Evolutionary conservation across 2,113 vertebrate genomes (phyloP).

Genomic region (Poecile atricapillus): DNA sequence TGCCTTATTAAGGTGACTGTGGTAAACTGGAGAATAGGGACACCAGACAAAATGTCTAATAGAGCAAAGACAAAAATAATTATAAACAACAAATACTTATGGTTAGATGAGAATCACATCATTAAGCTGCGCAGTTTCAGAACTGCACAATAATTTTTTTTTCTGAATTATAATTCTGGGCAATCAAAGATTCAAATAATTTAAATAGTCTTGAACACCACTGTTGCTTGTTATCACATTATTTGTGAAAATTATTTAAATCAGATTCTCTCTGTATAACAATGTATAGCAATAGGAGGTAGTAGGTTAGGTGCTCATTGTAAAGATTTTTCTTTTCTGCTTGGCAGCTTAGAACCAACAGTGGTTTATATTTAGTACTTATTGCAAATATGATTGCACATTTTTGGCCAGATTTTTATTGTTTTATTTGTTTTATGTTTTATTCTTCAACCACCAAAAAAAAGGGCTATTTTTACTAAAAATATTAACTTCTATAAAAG

Average conservation of each 20-base stretch:
- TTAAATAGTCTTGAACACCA: not conserved
- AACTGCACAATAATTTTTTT: not conserved
- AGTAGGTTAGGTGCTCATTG: not conserved
- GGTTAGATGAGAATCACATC: not conserved
- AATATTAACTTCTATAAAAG: not conserved
- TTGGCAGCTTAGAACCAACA: not conserved
- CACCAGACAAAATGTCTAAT: not conserved
- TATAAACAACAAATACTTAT: not conserved
- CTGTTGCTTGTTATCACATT: not conserved
- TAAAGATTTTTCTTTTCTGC: not conserved
- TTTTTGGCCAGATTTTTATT: not conserved
- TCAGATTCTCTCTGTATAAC: not conserved
- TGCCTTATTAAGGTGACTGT: not conserved
- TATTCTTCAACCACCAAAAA: not conserved
- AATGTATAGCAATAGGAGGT: not conserved
- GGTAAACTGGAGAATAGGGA: not conserved
- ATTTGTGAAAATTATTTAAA: not conserved
- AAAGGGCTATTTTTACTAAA: not conserved
- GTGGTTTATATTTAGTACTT: not conserved
- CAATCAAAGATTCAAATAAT: not conserved
- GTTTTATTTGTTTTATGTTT: not conserved
- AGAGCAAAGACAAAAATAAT: not conserved
- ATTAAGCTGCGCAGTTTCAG: not conserved
- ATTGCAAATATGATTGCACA: not conserved
- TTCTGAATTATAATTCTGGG: not conserved